phyloP scores from a whole-genome alignment of 2,797 vertebrate genomes.

The Onychomys leucogaster region DNA sequence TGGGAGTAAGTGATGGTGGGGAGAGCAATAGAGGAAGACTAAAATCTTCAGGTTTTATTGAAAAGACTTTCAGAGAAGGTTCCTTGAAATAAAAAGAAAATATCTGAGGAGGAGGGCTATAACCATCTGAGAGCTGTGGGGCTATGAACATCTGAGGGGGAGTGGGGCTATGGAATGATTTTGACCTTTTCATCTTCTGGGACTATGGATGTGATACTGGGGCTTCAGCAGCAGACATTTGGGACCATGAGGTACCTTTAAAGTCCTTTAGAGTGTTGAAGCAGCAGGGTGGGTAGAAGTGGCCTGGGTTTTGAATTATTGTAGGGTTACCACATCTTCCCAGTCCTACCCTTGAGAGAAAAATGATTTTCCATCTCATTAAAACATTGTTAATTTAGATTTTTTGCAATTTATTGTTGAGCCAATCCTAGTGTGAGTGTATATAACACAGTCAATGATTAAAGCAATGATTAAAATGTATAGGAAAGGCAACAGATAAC shows the following conservation, averaged over 20 bases:
- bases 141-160: background rate
- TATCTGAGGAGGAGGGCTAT: background rate
- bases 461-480: slow-evolving; percentile 44
- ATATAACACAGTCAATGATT: background rate
- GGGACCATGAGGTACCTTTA: background rate
- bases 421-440: background rate
- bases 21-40: background rate
- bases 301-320: background rate
- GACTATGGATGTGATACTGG: background rate
- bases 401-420: slow-evolving; percentile 31
- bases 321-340: background rate
- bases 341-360: background rate
- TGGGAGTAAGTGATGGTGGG: background rate
- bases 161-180: background rate
- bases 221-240: background rate
- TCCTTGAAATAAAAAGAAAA: slow-evolving; percentile 43
- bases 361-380: slow-evolving; percentile 6
- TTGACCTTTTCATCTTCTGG: background rate
- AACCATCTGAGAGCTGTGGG: background rate
- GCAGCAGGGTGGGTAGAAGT: background rate
- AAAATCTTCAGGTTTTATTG: background rate
- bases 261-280: background rate
- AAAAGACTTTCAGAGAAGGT: background rate
- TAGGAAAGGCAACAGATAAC: slow-evolving; percentile 18
- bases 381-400: slow-evolving; percentile 36